A percentile compares a stretch with the other conserved stretches of the same genome.
These are phyloP conservation scores for Gracilinanus agilis DNA, from an alignment of 2,113 vertebrate species.

Conservation along the genomic window DNA sequence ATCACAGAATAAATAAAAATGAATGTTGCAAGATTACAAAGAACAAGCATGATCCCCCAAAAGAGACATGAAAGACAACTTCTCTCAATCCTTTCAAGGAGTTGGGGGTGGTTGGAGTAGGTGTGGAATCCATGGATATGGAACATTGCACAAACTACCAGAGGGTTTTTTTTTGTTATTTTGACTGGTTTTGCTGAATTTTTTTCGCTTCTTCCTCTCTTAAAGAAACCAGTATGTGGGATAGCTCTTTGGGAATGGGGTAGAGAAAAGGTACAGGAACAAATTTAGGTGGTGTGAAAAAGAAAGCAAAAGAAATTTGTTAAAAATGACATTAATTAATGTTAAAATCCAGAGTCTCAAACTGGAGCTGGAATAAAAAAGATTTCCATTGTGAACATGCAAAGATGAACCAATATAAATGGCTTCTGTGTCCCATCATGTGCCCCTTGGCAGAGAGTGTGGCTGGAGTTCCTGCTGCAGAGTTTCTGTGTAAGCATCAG, in stretches of 20 bases:
- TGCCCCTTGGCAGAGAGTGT: background rate
- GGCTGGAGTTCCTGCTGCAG: background rate
- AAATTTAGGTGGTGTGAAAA: background rate
- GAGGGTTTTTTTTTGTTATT: background rate
- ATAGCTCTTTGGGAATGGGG: background rate
- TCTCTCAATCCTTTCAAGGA: background rate
- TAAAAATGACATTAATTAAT: background rate
- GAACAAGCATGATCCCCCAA: background rate
- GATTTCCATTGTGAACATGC: background rate
- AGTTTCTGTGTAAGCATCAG: background rate
- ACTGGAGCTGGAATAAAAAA: background rate
- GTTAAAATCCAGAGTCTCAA: background rate
- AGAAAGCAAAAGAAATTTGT: background rate
- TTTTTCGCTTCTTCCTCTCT: background rate
- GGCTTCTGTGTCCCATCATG: background rate
- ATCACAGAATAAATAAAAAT: background rate
- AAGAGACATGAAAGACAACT: background rate
- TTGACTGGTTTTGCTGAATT: background rate
- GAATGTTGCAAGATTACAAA: background rate
- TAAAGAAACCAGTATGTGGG: background rate
- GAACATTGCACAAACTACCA: background rate
- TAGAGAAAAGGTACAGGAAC: background rate
- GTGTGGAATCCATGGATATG: background rate
- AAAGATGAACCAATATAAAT: background rate
- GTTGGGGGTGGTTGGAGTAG: too few species aligned